Conservation (phyloP, 2,113 vertebrate genomes). For the Pao palembangensis region DNA sequence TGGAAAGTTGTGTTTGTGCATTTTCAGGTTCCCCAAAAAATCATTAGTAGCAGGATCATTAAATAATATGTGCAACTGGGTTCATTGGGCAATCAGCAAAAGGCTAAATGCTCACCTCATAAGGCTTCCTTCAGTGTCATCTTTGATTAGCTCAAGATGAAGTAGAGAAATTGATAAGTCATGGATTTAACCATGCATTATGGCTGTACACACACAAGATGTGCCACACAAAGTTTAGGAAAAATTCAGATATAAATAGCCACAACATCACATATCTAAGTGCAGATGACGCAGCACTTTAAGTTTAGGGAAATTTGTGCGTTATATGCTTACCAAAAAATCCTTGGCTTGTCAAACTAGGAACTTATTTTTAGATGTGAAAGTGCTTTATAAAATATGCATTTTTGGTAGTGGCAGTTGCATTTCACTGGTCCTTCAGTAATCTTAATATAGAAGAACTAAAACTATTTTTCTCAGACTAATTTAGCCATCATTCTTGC, state of each 20-base stretch:
- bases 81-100: not conserved
- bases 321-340: not conserved
- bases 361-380: not conserved
- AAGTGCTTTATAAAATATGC: constrained; percentile 31
- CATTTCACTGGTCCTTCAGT: not conserved
- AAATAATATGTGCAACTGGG: too few relatives aligned
- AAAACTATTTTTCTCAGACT: not conserved
- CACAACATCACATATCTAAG: not conserved
- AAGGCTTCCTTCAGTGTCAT: constrained; percentile 9
- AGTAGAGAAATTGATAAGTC: constrained; percentile 24
- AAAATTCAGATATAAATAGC: not conserved
- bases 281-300: not conserved
- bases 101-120: not conserved
- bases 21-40: not conserved
- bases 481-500: too few relatives aligned
- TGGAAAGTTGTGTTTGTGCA: not conserved
- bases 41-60: too few relatives aligned
- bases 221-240: too few relatives aligned
- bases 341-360: not conserved
- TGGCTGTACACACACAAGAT: not conserved
- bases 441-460: not conserved
- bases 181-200: constrained; percentile 15
- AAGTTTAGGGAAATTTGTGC: not conserved
- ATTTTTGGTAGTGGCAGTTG: constrained; percentile 5
- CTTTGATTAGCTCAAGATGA: not conserved